Base-by-base conservation (phyloP, 2,797 vertebrate species). In the Chelmon rostratus region DNA sequence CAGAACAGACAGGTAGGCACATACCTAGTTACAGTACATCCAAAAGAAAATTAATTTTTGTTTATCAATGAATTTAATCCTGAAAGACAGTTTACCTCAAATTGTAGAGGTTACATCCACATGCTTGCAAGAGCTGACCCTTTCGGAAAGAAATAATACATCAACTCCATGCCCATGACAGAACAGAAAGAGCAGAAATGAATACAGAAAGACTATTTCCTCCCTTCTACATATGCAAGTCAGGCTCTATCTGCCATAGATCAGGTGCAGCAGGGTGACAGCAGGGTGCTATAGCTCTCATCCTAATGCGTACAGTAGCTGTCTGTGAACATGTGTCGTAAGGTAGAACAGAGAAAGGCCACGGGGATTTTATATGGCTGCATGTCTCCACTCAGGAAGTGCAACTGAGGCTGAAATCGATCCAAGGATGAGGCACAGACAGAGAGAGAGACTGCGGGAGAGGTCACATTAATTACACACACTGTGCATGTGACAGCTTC, bases 371-470 rank as follows among this genome's bases (percentile, higher is more conserved):
- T 46, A 58, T 23, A 63, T n/a, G 38, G 59, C 66, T 66, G 61
- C 64, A 68, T 69, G 58, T 57, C 68, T 62, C 42, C 56, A n/a
- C 44, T 54, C 84, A 73, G 85, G 74, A 78, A 79, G 71, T 53
- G 63, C 49, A 78, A 57, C 65, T 11, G 28, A 78, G 49, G 77
- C 71, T 15, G 42, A 85, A 84, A 91, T 91, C 50, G 37, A 91
- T 87, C 47, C 8, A 8, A 47, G 47, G 73, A 63, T 35, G 37
- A 77, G 68, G 74, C 71, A 25, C 16, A 33, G 40, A 56, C 5
- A n/a, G 21, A 53, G n/a, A 56, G 28, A 37, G 33, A 37, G 52
- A 64, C 57, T 56, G 37, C 54, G 6, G 40, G 40, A 73, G 73
- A 76, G 76, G 85, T 79, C 68, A 33, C 76, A 86, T 86, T 77